Conservation (phyloP, 2,113 vertebrate species). For the Chlamydotis undulata region DNA sequence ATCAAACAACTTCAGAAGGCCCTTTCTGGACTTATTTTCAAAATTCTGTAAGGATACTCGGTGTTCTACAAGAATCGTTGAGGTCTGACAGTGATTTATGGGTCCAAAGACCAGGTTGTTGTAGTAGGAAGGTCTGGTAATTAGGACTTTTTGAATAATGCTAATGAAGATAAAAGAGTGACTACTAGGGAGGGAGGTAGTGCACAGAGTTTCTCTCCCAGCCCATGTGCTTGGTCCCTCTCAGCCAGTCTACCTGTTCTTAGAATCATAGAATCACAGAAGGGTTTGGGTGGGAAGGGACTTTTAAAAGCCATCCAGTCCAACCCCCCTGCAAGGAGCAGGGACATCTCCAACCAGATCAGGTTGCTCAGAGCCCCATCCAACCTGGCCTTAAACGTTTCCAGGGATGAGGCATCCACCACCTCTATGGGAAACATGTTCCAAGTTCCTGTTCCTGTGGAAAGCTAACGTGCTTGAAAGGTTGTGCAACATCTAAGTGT, state of each 20-base stretch:
- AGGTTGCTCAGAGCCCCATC: too few species aligned
- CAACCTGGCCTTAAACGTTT: too few species aligned
- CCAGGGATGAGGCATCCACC: too few species aligned
- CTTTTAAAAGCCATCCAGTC: too few species aligned
- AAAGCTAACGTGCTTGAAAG: not conserved
- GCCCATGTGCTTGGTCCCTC: not conserved
- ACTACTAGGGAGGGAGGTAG: not conserved
- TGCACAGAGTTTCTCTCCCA: not conserved
- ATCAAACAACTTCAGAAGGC: not conserved
- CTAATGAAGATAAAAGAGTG: not conserved
- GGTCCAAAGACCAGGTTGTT: not conserved
- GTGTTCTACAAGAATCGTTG: not conserved
- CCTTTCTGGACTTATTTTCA: not conserved
- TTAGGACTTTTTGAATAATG: not conserved
- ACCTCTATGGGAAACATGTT: too few species aligned
- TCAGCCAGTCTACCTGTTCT: not conserved
- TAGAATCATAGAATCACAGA: too few species aligned
- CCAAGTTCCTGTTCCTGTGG: not conserved
- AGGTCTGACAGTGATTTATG: not conserved
- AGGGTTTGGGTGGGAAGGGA: too few species aligned
- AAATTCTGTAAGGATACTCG: not conserved
- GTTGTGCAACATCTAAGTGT: not conserved
- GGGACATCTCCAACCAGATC: too few species aligned
- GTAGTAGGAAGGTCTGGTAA: not conserved
- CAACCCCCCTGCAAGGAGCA: too few species aligned